Percentiles rank a stretch among this genome's conserved stretches.
These are phyloP conservation scores for Autographa gamma DNA, from an alignment of 2,888 invertebrate species.

Conservation along the genomic window DNA sequence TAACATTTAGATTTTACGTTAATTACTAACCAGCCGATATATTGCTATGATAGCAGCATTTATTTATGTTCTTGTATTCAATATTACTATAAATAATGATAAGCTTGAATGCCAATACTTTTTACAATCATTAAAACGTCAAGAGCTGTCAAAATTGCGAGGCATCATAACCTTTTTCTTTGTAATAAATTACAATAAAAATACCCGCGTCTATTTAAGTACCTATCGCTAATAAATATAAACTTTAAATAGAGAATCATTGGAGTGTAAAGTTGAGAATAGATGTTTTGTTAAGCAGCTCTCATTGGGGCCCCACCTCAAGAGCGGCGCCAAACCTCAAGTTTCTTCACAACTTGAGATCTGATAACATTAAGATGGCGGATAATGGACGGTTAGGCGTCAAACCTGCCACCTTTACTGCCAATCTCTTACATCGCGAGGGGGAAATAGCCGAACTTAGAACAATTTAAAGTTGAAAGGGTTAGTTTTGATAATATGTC, in stretches of 20 bases:
- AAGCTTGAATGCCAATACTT: slow-evolving; percentile 3
- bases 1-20: slow-evolving; percentile 13
- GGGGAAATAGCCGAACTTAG: slow-evolving; percentile 49
- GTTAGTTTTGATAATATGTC: slow-evolving; percentile 23
- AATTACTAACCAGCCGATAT: not conserved
- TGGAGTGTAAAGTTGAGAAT: not conserved
- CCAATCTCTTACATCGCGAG: slow-evolving; percentile 60
- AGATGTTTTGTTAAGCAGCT: slow-evolving; percentile 11
- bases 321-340: slow-evolving; percentile 59
- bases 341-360: slow-evolving; percentile 82
- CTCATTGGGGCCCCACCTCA: slow-evolving; percentile 27
- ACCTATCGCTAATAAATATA: not conserved
- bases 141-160: not conserved
- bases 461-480: slow-evolving; percentile 43
- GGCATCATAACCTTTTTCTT: not conserved
- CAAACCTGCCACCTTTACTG: slow-evolving; percentile 68
- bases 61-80: slow-evolving; percentile 1
- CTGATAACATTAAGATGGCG: slow-evolving; percentile 76
- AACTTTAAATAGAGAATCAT: not conserved
- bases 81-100: not conserved
- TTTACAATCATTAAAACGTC: slow-evolving; percentile 1
- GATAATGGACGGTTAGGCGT: slow-evolving; percentile 71
- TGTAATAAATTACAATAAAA: slow-evolving; percentile 1
- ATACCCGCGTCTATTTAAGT: not conserved
- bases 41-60: slow-evolving; percentile 7